Conservation (phyloP, 2,797 vertebrate genomes). For the Rhynchotus rufescens region DNA sequence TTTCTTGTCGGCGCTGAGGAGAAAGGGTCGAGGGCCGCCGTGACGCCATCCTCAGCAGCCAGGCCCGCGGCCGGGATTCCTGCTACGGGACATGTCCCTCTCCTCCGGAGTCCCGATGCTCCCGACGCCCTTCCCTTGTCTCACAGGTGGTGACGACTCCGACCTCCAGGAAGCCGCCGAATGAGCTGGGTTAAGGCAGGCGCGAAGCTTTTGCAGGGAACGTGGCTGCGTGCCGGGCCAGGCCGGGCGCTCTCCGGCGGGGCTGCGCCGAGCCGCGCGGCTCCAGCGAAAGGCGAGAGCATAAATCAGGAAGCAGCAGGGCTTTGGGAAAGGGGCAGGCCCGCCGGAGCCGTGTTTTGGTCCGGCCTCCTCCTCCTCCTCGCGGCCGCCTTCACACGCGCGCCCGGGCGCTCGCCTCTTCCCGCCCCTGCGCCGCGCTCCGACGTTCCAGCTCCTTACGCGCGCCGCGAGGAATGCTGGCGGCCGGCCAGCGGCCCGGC, state of each 20-base stretch:
- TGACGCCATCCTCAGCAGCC: conserved; percentile 34
- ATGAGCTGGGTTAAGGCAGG: conserved; percentile 22
- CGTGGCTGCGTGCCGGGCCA: background rate
- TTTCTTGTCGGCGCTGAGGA: conserved; percentile 52
- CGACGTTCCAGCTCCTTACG: conserved; percentile 83
- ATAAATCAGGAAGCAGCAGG: conserved; percentile 73
- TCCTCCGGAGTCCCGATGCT: background rate
- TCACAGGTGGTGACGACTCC: conserved; percentile 17
- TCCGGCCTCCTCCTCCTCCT: conserved; percentile 69
- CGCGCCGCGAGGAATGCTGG: conserved; percentile 83
- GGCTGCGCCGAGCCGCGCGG: conserved; percentile 29
- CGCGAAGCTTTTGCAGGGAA: background rate
- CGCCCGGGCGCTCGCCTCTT: conserved; percentile 57
- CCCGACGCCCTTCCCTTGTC: background rate
- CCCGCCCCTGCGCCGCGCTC: conserved; percentile 75
- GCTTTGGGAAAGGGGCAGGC: conserved; percentile 68
- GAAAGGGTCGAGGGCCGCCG: conserved; percentile 29
- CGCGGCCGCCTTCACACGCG: conserved; percentile 62
- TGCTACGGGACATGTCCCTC: conserved; percentile 38
- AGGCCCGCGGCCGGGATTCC: background rate
- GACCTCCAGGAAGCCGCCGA: background rate
- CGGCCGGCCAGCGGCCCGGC: conserved; percentile 78
- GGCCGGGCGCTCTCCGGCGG: conserved; percentile 7
- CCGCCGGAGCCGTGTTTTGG: conserved; percentile 77
- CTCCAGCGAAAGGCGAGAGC: conserved; percentile 6